A percentile compares a stretch with the other conserved stretches of the same genome.
phyloP scores from a whole-genome alignment of 2,797 vertebrate genomes.

The Lagodon rhomboides region DNA sequence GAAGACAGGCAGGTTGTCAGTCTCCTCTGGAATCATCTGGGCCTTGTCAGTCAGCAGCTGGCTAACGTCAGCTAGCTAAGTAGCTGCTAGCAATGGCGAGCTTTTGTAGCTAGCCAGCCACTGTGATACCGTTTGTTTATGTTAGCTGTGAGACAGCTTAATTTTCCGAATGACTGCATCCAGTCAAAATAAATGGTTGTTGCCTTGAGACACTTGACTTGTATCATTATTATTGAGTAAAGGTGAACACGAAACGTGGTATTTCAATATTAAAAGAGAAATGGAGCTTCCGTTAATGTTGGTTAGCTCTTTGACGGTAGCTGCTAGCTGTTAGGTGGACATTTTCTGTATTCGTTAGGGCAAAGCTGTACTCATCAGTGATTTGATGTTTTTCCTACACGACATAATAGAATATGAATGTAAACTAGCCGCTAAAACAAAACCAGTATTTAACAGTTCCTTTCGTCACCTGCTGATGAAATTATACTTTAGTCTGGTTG shows the following conservation, averaged over 20 bases:
- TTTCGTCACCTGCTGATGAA: not conserved
- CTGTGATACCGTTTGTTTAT: slow-evolving; percentile 75
- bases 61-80: slow-evolving; percentile 44
- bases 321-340: slow-evolving; percentile 52
- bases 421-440: accelerated
- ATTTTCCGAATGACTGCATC: not conserved
- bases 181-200: accelerated
- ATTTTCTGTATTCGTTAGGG: slow-evolving; percentile 56
- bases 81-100: slow-evolving; percentile 60
- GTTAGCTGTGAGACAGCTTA: slow-evolving; percentile 49
- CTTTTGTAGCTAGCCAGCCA: slow-evolving; percentile 52
- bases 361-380: not conserved
- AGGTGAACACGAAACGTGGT: accelerated
- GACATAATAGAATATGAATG: accelerated
- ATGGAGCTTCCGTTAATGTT: slow-evolving; percentile 21
- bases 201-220: accelerated
- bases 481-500: not conserved
- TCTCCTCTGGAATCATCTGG: slow-evolving; percentile 41
- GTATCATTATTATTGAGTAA: accelerated
- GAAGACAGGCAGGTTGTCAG: slow-evolving; percentile 55
- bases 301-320: slow-evolving; percentile 46
- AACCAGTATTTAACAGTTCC: accelerated
- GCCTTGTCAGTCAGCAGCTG: slow-evolving; percentile 65
- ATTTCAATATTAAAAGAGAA: not conserved
- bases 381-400: not conserved